Evolutionary conservation across 1,140 invertebrate genomes (phyloP).

Genomic region (Drosophila athabasca): DNA sequence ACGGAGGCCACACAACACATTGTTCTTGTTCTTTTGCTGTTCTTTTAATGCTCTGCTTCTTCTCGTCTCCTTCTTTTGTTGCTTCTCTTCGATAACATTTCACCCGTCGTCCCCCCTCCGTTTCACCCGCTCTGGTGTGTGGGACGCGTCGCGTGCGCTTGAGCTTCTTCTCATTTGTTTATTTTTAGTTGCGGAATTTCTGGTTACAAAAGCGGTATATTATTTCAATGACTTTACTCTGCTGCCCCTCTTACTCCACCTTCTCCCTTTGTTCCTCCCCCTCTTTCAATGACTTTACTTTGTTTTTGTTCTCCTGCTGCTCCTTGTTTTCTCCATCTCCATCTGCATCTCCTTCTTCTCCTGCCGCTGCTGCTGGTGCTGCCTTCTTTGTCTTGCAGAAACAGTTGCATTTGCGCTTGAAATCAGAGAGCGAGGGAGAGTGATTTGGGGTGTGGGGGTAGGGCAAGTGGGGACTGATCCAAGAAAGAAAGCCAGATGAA

Average conservation of each 20-base stretch:
- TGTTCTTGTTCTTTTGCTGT: conserved; percentile 20
- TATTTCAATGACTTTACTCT: conserved; percentile 59
- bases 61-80: conserved; percentile 1
- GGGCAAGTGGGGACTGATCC: no score
- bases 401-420: conserved; percentile 62
- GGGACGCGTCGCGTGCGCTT: conserved; percentile 38
- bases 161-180: conserved; percentile 55
- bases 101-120: conserved; percentile 2
- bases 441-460: no score
- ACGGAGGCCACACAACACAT: conserved; percentile 9
- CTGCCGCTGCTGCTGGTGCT: conserved; percentile 1
- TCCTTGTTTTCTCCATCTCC: conserved; percentile 13
- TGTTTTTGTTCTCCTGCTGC: conserved; percentile 5
- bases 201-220: conserved; percentile 69
- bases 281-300: conserved; percentile 2
- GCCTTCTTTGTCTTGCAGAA: conserved; percentile 51
- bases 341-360: background rate
- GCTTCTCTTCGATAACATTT: conserved; percentile 22
- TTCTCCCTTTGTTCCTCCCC: conserved; percentile 1
- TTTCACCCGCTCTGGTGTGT: conserved; percentile 18
- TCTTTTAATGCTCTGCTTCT: background rate
- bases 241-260: background rate
- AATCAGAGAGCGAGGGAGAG: conserved; percentile 15
- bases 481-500: no score
- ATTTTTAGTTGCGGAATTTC: conserved; percentile 77